phyloP scores from a whole-genome alignment of 2,888 invertebrate species.

The Clanis bilineata region DNA sequence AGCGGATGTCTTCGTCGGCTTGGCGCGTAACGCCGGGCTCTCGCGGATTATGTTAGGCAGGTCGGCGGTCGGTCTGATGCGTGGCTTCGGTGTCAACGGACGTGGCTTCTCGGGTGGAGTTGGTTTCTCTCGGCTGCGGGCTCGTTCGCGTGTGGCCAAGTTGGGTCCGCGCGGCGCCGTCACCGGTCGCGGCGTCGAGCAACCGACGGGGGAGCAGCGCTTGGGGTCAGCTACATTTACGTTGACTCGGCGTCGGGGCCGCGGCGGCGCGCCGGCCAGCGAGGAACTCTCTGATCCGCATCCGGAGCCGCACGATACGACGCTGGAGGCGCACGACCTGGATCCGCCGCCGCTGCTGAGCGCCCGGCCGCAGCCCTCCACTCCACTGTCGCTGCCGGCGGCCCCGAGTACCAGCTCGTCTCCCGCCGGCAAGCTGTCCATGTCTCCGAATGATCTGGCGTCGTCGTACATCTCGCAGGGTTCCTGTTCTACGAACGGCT shows the following conservation, averaged over 20 bases:
- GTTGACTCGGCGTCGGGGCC: constrained; percentile 81
- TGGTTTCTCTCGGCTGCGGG: constrained; percentile 83
- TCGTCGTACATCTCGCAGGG: constrained; percentile 67
- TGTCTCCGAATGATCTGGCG: constrained; percentile 66
- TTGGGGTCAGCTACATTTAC: constrained; percentile 80
- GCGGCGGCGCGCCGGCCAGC: constrained; percentile 79
- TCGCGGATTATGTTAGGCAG: constrained; percentile 78
- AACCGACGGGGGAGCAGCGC: constrained; percentile 75
- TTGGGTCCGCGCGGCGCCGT: constrained; percentile 76
- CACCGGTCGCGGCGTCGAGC: constrained; percentile 77
- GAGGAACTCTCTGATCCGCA: constrained; percentile 92
- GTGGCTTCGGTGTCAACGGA: constrained; percentile 72
- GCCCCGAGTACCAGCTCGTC: constrained; percentile 70
- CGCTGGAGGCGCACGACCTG: constrained; percentile 89
- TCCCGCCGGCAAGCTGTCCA: constrained; percentile 70
- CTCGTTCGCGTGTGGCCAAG: constrained; percentile 80
- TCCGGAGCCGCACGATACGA: constrained; percentile 89
- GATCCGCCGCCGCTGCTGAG: constrained; percentile 86
- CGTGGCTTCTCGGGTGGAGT: constrained; percentile 73
- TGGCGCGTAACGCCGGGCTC: constrained; percentile 70
- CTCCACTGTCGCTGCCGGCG: constrained; percentile 92
- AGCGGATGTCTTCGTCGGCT: constrained; percentile 79
- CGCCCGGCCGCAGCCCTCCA: constrained; percentile 88
- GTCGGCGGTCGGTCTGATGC: constrained; percentile 75
- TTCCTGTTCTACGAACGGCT: constrained; percentile 54